Evolutionary conservation across 2,888 invertebrate species (phyloP), one percentile per base, ranked within the genome.

Genomic region (Poecilobothrus nobilitatus): DNA sequence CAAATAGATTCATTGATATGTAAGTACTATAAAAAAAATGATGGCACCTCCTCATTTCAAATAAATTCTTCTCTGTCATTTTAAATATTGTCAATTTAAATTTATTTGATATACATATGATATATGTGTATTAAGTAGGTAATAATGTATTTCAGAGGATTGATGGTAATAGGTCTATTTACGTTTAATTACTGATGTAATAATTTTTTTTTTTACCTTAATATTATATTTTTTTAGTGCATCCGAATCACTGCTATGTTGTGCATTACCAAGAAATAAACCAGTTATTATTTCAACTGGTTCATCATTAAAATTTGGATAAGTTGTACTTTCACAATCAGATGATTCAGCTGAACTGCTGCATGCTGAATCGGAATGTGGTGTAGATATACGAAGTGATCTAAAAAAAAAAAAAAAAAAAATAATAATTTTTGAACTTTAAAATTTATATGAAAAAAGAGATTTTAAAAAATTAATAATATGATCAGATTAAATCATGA

Each of bases 281-380:
- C 94, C 91, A 68, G 95, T 94, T 78, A 97, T 87, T 78, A 97
- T 97, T 86, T 96, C 93, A 67, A 97, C 94, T 68, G 97, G 97
- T 82, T 95, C 95, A 76, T 92, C 92, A 78, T 89, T 88, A 75
- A 87, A 85, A 76, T 80, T 83, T 76, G 85, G 85, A 75, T 80
- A 79, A 77, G 85, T 84, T 68, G 84, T 83, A 75, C 89, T 89
- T 80, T 89, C 89, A 76, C 89, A 89, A 78, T 89, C 89, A 41
- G 89, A 89, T 69, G 89, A 89, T 73, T 89, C 88, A 73, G 89
- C 88, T 53, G 88, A 88, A 74, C 89, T 84, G 71, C 82, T 82
- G 73, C 83, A 82, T 69, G 86, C 85, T 73, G 87, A 87, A 77
- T 87, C 87, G 76, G 87, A 86, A 76, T 82, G 84, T 67, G 89